Evolutionary conservation across 2,888 invertebrate species (phyloP).

Genomic region (Cistogaster globosa): DNA sequence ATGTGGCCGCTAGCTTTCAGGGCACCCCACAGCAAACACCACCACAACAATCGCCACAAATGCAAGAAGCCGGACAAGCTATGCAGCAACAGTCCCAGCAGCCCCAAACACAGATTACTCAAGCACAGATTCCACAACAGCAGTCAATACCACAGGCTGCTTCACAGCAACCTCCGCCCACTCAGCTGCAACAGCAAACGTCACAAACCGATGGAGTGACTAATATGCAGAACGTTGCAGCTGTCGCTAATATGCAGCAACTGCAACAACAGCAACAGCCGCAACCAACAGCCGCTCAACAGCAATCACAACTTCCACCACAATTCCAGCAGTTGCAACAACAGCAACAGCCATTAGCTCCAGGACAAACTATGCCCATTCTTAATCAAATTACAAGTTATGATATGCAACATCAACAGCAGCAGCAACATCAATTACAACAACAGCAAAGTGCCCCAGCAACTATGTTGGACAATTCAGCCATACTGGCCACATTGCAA

Average conservation of each 20-base stretch:
- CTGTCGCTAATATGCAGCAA: slow-evolving; percentile 66
- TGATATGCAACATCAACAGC: slow-evolving; percentile 74
- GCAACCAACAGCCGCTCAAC: slow-evolving; percentile 61
- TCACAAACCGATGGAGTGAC: slow-evolving; percentile 80
- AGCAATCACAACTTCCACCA: slow-evolving; percentile 69
- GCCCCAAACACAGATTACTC: slow-evolving; percentile 24
- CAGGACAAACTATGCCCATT: slow-evolving; percentile 80
- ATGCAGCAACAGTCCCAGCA: slow-evolving; percentile 47
- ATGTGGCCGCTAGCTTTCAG: slow-evolving; percentile 58
- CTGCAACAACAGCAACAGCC: slow-evolving; percentile 60
- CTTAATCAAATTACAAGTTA: slow-evolving; percentile 78
- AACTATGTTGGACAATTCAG: slow-evolving; percentile 79
- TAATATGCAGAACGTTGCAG: slow-evolving; percentile 54
- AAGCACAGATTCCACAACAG: slow-evolving; percentile 55
- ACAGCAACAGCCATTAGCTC: slow-evolving; percentile 73
- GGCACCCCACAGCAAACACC: slow-evolving; percentile 67
- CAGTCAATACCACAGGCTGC: slow-evolving; percentile 58
- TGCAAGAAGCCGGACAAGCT: slow-evolving; percentile 49
- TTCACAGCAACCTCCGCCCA: slow-evolving; percentile 67
- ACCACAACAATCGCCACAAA: slow-evolving; percentile 64
- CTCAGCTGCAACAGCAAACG: slow-evolving; percentile 76
- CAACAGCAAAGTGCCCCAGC: slow-evolving; percentile 79
- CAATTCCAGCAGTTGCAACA: slow-evolving; percentile 77
- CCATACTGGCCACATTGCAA: slow-evolving; percentile 75
- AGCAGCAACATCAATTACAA: slow-evolving; percentile 71